These are phyloP conservation scores for Epinephelus moara DNA, from an alignment of 2,113 vertebrate genomes.

Conservation along the genomic window DNA sequence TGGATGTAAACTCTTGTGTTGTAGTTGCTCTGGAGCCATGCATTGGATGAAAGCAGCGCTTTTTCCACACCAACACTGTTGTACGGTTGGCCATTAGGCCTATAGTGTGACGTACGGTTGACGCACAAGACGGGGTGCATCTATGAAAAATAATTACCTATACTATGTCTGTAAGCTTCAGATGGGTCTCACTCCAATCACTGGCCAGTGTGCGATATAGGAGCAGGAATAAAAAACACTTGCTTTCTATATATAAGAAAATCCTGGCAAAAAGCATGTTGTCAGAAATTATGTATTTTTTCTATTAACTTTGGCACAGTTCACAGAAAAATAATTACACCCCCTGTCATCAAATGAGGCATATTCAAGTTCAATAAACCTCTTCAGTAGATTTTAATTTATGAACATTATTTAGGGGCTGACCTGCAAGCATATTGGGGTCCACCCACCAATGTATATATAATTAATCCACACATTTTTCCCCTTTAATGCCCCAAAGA, in stretches of 20 bases:
- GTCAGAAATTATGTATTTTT: neutral
- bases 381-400: neutral
- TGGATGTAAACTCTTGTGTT: constrained; percentile 49
- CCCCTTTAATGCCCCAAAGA: constrained; percentile 1
- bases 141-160: constrained; percentile 83
- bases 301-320: neutral
- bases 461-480: neutral
- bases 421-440: neutral
- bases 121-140: constrained; percentile 85
- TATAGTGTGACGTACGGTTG: constrained; percentile 85
- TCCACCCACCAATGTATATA: neutral
- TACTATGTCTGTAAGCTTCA: constrained; percentile 77
- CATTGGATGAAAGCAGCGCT: constrained; percentile 48
- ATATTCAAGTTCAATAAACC: neutral
- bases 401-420: constrained; percentile 1
- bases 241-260: no score
- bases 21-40: constrained; percentile 56
- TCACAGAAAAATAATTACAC: neutral
- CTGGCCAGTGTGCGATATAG: constrained; percentile 35
- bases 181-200: constrained; percentile 62
- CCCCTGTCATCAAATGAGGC: no score
- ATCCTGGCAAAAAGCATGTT: neutral
- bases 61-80: constrained; percentile 60
- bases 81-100: constrained; percentile 79
- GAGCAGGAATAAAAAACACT: neutral